A percentile compares a stretch with the other conserved stretches of the same genome.
These are phyloP conservation scores for Phrynocephalus vlangalii DNA, from an alignment of 2,797 vertebrate species.

Conservation along the genomic window DNA sequence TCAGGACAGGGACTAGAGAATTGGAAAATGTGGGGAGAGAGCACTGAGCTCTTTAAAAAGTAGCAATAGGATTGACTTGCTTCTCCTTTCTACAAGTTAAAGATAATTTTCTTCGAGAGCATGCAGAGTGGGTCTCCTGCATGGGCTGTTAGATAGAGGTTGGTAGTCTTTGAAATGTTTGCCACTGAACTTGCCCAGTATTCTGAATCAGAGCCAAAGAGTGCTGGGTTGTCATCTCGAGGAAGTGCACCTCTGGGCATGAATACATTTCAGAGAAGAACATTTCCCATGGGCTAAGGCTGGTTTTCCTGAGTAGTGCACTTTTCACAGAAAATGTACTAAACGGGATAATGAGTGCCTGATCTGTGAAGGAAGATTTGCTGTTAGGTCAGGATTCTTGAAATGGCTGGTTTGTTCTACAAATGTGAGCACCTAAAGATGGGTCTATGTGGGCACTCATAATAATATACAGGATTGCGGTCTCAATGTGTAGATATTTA, in stretches of 20 bases:
- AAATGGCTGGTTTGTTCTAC: slow-evolving; percentile 11
- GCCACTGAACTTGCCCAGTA: neutral
- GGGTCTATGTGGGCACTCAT: neutral
- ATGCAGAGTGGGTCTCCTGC: neutral
- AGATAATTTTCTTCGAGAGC: neutral
- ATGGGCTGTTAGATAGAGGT: neutral
- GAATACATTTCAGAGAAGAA: neutral
- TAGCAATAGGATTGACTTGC: neutral
- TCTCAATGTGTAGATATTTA: slow-evolving; percentile 87
- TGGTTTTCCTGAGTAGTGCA: neutral
- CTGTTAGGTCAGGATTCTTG: slow-evolving; percentile 1
- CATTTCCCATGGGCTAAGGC: neutral
- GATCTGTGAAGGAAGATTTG: slow-evolving; percentile 7
- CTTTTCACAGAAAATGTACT: neutral
- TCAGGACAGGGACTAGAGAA: neutral
- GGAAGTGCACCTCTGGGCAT: neutral
- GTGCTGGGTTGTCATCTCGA: neutral
- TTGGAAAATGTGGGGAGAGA: neutral
- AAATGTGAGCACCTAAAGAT: neutral
- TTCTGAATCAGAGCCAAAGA: neutral
- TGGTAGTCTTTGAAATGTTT: neutral
- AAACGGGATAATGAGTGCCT: slow-evolving; percentile 4
- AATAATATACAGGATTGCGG: slow-evolving; percentile 8
- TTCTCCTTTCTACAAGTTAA: neutral
- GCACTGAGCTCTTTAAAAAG: neutral